Conservation (phyloP, 2,113 vertebrate species). For the Arenaria interpres region DNA sequence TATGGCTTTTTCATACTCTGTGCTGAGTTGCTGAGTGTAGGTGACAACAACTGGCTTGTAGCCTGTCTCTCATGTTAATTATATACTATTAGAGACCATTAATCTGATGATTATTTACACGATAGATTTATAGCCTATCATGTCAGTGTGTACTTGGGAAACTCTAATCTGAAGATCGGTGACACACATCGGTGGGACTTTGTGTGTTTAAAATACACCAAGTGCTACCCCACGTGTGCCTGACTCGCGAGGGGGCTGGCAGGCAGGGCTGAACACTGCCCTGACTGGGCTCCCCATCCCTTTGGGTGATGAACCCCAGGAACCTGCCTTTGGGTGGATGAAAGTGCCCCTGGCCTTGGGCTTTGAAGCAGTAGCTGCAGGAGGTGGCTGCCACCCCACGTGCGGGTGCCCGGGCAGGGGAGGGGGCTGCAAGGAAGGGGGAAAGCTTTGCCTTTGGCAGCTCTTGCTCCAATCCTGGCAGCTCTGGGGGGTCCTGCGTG, state of each 20-base stretch:
- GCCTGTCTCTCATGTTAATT: conserved; percentile 70
- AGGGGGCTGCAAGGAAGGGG: background rate
- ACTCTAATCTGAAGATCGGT: conserved; percentile 1
- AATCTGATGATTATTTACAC: conserved; percentile 66
- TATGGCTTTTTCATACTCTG: background rate
- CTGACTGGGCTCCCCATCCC: background rate
- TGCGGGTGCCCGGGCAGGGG: background rate
- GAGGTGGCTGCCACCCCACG: background rate
- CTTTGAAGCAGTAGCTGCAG: background rate
- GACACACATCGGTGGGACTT: background rate
- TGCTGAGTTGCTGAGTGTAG: background rate
- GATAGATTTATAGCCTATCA: conserved; percentile 51
- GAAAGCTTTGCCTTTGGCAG: background rate
- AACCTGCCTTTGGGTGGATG: background rate
- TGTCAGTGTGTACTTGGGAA: conserved; percentile 25
- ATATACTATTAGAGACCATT: conserved; percentile 63
- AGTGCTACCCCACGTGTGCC: background rate
- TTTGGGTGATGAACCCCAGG: background rate
- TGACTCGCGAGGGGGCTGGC: background rate
- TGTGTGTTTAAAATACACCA: accelerated
- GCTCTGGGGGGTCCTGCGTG: background rate
- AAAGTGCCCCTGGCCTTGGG: background rate
- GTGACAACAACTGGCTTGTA: conserved; percentile 43
- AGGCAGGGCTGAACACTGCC: background rate
- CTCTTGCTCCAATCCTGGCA: background rate